Evolutionary conservation across 1,140 invertebrate genomes (phyloP), one percentile per base, ranked within the genome.

Genomic region (Oncopodura yosiiana): DNA sequence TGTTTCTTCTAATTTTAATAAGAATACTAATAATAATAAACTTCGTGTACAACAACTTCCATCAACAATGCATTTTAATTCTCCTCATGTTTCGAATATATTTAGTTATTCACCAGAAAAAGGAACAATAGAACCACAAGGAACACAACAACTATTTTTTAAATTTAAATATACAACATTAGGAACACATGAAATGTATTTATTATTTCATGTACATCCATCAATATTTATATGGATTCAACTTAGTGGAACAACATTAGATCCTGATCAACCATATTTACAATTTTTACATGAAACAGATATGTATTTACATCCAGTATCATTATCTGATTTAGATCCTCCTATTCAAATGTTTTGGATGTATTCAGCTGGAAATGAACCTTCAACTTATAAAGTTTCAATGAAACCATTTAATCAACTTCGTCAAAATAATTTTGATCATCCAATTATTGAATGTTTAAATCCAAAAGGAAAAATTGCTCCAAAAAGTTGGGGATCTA

Each of bases 201-300:
- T 43, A 2, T 16, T 55, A 1, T 27, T 55, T 24, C 8, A 45
- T 19, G 27, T 49, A 1, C 56, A 45, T 21, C 58, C 58, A 2
- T 52, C 53, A 1, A 56, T 60, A 21, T 60, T 55, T 29, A 39
- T 60, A 2, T 60, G 58, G 58, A 3, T 60, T 34, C 48, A 60
- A 32, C 16, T 60, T 3, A 34, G 1, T 18, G 52, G 48, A 23
- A 9, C n/a, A 39, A 46, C 41, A 9, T 23, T 60, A 19, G 42
- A 34, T 16, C 12, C 34, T 21, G 1, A 48, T 26, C 48, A 60
- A 26, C 24, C 48, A 9, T 32, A 32, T 19, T 4, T 60, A 2
- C 53, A 60, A 27, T 23, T 55, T 5, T 49, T 49, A 46, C 38
- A 42, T 23, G 26, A 53, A 27, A 29, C 38, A 0, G 12, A 19